A percentile compares a stretch with the other conserved stretches of the same genome.
These are phyloP conservation scores for Drosophila hamatofila DNA, from an alignment of 2,888 invertebrate species.

Conservation along the genomic window DNA sequence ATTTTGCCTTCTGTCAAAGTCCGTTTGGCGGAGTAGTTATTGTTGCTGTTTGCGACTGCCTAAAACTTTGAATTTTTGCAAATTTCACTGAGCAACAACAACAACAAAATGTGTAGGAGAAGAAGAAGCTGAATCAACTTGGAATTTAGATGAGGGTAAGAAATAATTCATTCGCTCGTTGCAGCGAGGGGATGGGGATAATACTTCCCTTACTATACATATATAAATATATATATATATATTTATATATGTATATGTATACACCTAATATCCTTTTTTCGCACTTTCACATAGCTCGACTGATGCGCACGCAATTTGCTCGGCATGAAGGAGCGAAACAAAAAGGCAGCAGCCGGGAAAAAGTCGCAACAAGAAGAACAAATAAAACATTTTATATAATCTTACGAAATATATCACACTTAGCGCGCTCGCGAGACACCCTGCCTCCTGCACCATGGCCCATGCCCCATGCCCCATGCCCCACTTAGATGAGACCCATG, in stretches of 20 bases:
- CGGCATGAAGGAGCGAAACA: slow-evolving; percentile 48
- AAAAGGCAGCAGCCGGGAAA: slow-evolving; percentile 30
- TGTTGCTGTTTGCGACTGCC: slow-evolving; percentile 34
- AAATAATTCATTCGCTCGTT: slow-evolving; percentile 80
- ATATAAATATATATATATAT: slow-evolving; percentile 11
- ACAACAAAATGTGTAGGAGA: slow-evolving; percentile 6
- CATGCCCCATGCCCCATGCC: background rate
- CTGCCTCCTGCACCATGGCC: background rate
- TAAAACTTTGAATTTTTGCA: slow-evolving; percentile 52
- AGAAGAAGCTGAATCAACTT: slow-evolving; percentile 21
- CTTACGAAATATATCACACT: slow-evolving; percentile 86
- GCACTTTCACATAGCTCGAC: slow-evolving; percentile 46
- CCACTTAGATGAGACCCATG: slow-evolving; percentile 3
- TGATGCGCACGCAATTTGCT: slow-evolving; percentile 80
- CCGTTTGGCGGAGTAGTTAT: slow-evolving; percentile 2
- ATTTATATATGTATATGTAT: slow-evolving; percentile 24
- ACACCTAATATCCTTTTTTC: slow-evolving; percentile 70
- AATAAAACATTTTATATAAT: slow-evolving; percentile 85
- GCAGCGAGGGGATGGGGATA: slow-evolving; percentile 25
- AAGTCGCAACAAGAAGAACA: slow-evolving; percentile 72
- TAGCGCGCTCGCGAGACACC: slow-evolving; percentile 75
- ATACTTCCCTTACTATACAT: slow-evolving; percentile 13
- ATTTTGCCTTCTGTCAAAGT: background rate
- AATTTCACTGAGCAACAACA: slow-evolving; percentile 46
- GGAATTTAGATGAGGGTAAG: slow-evolving; percentile 75